These are phyloP conservation scores for Dasypogon diadema DNA, from an alignment of 2,888 invertebrate genomes.

Conservation along the genomic window DNA sequence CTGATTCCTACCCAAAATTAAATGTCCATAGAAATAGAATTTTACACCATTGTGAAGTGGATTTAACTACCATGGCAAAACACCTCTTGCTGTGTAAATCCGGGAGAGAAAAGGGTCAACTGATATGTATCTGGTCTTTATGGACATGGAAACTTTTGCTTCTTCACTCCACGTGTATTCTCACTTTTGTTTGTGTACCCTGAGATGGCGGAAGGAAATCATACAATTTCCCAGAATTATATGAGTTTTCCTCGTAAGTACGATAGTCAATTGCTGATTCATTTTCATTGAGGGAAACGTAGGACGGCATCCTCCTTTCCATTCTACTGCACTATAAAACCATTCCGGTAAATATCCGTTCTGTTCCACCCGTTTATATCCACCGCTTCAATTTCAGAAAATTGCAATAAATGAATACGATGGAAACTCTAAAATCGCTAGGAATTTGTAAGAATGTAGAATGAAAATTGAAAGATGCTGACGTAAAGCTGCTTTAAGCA, in stretches of 20 bases:
- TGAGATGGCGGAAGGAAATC: background rate
- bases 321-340: background rate
- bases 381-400: background rate
- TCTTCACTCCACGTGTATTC: background rate
- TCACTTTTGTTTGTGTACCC: background rate
- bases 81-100: background rate
- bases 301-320: background rate
- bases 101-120: constrained; percentile 28
- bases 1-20: background rate
- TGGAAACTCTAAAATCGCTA: too few relatives aligned
- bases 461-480: too few relatives aligned
- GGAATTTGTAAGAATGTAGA: too few relatives aligned
- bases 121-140: background rate
- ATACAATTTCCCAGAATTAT: constrained; percentile 17
- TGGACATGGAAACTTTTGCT: background rate
- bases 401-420: background rate
- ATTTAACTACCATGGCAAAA: background rate
- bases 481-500: too few relatives aligned
- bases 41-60: constrained; percentile 14
- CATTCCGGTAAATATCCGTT: background rate
- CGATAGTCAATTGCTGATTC: background rate
- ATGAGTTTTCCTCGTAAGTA: background rate
- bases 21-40: constrained; percentile 13
- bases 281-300: background rate
- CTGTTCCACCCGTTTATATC: background rate